Evolutionary conservation across 2,797 vertebrate genomes (phyloP), one percentile per base, ranked within the genome.

Genomic region (Brachyrhaphis roseni): DNA sequence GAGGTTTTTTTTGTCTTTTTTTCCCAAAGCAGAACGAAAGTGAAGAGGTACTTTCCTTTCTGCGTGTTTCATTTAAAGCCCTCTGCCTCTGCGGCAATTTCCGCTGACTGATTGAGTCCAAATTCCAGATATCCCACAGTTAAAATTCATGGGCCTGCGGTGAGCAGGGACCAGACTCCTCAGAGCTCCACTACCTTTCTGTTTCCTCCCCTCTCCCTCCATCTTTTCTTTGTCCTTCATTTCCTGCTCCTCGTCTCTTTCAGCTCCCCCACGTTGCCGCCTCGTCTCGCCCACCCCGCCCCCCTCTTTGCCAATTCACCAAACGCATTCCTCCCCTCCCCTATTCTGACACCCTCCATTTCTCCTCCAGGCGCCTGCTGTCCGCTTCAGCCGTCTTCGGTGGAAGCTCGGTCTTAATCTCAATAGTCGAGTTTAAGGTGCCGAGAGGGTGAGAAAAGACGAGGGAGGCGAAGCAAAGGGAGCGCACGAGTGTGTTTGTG

Each of bases 121-220:
- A 90, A 92, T 90, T 90, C 88, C 90, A 88, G 87, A 90, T 90
- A 89, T 89, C 87, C 90, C 90, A 89, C 83, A 80, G 91, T 83
- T 81, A 79, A 74, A 75, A 87, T 87, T 90, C 87, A 85, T 87
- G 84, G 62, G 75, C 81, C 85, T 90, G 86, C 11, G 15, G 87
- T 75, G 78, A 74, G 71, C 39, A 64, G 10, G 81, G 64, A 68
- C 73, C 74, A 75, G 83, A 85, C 76, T 49, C 26, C 68, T 51
- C 46, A 73, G 72, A 74, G 78, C 81, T 75, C 72, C 23, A 73
- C 39, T 70, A 76, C 66, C 82, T 74, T 81, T 81, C 55, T 57
- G 49, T 77, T 47, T 75, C 62, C 76, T 39, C 76, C 51, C 57
- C 23, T 55, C 71, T 51, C 84, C 72, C 74, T 74, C 74, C 46